phyloP scores from a whole-genome alignment of 2,888 invertebrate genomes.

The Spilosoma lubricipeda region DNA sequence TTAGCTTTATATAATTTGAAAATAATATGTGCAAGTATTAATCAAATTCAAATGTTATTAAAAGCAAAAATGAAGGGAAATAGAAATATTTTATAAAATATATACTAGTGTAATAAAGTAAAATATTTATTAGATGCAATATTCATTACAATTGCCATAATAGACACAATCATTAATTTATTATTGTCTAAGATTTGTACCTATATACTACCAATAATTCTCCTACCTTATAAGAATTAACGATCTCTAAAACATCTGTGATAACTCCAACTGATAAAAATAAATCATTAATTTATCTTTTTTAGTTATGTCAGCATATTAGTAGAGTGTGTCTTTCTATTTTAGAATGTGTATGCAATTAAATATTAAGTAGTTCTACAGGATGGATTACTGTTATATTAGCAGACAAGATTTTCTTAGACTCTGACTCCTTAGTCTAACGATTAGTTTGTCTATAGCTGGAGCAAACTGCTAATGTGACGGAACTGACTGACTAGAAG shows the following conservation, averaged over 20 bases:
- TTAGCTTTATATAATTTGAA: conserved; percentile 1
- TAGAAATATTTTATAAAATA: not conserved
- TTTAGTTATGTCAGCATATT: conserved; percentile 69
- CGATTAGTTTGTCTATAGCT: conserved; percentile 29
- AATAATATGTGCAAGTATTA: conserved; percentile 4
- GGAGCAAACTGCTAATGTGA: conserved; percentile 41
- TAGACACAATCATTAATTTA: conserved; percentile 60
- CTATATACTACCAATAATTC: conserved; percentile 68
- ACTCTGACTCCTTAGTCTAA: conserved; percentile 12
- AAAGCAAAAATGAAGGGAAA: not conserved
- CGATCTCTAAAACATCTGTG: conserved; percentile 86
- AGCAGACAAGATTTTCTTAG: conserved; percentile 31
- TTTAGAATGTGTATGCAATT: conserved; percentile 59
- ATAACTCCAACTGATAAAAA: conserved; percentile 82
- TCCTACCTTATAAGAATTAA: conserved; percentile 81
- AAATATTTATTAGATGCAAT: conserved; percentile 32
- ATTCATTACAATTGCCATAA: conserved; percentile 53
- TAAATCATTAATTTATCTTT: conserved; percentile 80
- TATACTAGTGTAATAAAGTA: not conserved
- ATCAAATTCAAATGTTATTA: not conserved
- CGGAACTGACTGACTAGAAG: conserved; percentile 72
- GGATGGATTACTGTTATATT: conserved; percentile 34
- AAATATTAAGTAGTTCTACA: conserved; percentile 46
- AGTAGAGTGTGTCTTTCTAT: conserved; percentile 68
- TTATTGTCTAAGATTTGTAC: conserved; percentile 56